A percentile compares a stretch with the other conserved stretches of the same genome.
Conservation (phyloP, 2,797 vertebrate genomes). For the Lithobates pipiens region DNA sequence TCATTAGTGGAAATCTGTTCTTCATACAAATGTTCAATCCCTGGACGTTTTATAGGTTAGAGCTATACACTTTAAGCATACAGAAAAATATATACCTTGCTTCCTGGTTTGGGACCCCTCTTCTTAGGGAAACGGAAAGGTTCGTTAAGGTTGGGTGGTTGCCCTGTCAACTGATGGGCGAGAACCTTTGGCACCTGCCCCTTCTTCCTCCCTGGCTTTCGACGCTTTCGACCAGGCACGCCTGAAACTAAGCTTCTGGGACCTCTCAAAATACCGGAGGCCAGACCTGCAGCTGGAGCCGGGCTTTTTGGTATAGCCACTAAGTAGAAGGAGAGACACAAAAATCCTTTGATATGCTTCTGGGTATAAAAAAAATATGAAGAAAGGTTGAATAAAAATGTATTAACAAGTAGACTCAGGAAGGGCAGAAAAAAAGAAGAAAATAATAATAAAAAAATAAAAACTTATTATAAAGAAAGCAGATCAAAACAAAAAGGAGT, state of each 20-base stretch:
- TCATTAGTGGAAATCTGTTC: too few species aligned
- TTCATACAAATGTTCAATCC: too few species aligned
- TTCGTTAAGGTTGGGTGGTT: conserved; percentile 83
- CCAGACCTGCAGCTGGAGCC: conserved; percentile 83
- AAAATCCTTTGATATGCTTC: neutral
- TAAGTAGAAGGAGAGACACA: conserved; percentile 70
- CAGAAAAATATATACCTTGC: conserved; percentile 83
- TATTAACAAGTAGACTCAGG: neutral
- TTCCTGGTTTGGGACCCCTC: conserved; percentile 96
- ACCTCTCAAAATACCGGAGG: conserved; percentile 83
- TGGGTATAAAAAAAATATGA: neutral
- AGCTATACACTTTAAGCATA: neutral
- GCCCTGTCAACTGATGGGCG: conserved; percentile 82
- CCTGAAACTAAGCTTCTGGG: conserved; percentile 80
- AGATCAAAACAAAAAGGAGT: too few species aligned
- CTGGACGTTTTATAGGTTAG: neutral
- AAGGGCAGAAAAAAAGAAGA: neutral
- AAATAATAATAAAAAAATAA: too few species aligned
- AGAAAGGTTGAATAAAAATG: too few species aligned
- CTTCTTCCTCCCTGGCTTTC: conserved; percentile 90
- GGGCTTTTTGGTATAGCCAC: conserved; percentile 91
- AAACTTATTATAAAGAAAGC: neutral
- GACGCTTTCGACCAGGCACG: conserved; percentile 87
- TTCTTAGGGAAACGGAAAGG: conserved; percentile 97
- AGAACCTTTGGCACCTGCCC: conserved; percentile 88